Evolutionary conservation across 2,797 vertebrate genomes (phyloP), one percentile per base, ranked within the genome.

Genomic region (Cyprinella venusta): DNA sequence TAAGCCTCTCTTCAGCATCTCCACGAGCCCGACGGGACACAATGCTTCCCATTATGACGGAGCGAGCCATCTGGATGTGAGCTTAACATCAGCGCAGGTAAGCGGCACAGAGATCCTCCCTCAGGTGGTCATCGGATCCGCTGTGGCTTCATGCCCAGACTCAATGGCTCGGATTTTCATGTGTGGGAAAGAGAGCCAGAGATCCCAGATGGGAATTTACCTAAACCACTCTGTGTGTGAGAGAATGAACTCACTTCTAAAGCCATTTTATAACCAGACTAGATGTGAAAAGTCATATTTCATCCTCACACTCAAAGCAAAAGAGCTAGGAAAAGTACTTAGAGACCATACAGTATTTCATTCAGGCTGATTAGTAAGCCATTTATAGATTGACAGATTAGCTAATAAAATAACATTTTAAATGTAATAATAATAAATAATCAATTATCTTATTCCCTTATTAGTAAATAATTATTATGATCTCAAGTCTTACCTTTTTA

Each of bases 11-110:
- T 84, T 9, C 21, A 86, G 82, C 77, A 15, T 85, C 76, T 83
- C 87, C 88, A 78, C 74, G 74, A 86, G 82, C 87, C 88, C 80
- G 87, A 86, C 88, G 81, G 87, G 70, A 87, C 89, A 93, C 92
- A 95, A 94, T 92, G 88, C 84, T 89, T 71, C 88, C 89, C 92
- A 93, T 93, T 94, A 91, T 94, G 86, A 91, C 85, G 42, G 85
- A 89, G 82, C 84, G 77, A 90, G 78, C 88, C 87, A 92, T 92
- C 89, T 84, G 86, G 79, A 71, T 91, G 91, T 88, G 91, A 92
- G 88, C 87, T 87, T 83, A 77, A 70, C 8, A 63, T 63, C 64
- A 88, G 81, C 89, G 86, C 64, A 70, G 72, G 56, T 87, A 81
- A 88, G 87, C 89, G 85, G 83, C 87, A 90, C 84, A 83, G 83